These are phyloP conservation scores for Pimephales promelas DNA, from an alignment of 2,113 vertebrate genomes.

Conservation along the genomic window DNA sequence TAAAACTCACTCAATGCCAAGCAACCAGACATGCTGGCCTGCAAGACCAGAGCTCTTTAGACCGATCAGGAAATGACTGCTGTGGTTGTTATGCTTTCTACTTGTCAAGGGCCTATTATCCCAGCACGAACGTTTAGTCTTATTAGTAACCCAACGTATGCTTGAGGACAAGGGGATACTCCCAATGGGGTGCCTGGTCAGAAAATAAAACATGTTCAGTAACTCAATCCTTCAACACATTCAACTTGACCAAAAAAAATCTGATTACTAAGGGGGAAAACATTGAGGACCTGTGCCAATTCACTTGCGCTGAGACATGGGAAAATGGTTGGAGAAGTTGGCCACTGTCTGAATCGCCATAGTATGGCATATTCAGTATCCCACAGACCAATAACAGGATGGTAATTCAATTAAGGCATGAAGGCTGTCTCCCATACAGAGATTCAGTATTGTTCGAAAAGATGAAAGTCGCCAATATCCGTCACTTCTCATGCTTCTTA, in stretches of 20 bases:
- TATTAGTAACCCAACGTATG: not conserved
- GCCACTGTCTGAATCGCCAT: slow-evolving; percentile 30
- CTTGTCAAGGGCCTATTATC: slow-evolving; percentile 51
- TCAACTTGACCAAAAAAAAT: slow-evolving; percentile 3
- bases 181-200: not conserved
- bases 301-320: slow-evolving; percentile 37
- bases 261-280: slow-evolving; percentile 23
- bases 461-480: slow-evolving; percentile 53
- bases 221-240: slow-evolving; percentile 14
- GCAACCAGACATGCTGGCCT: slow-evolving; percentile 42
- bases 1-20: slow-evolving; percentile 31
- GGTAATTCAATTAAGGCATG: slow-evolving; percentile 62
- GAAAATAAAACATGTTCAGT: not conserved
- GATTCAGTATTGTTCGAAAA: slow-evolving; percentile 51
- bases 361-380: slow-evolving; percentile 48
- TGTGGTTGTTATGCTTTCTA: slow-evolving; percentile 48
- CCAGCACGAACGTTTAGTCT: slow-evolving; percentile 28
- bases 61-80: slow-evolving; percentile 52
- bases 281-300: slow-evolving; percentile 37
- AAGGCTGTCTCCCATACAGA: slow-evolving; percentile 49
- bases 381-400: slow-evolving; percentile 52
- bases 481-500: slow-evolving; percentile 57
- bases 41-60: slow-evolving; percentile 38
- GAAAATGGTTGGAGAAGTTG: slow-evolving; percentile 37
- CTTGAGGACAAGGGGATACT: slow-evolving; percentile 8